A percentile compares a stretch with the other conserved stretches of the same genome.
These are phyloP conservation scores for Melospiza georgiana DNA, from an alignment of 2,113 vertebrate species.

Conservation along the genomic window DNA sequence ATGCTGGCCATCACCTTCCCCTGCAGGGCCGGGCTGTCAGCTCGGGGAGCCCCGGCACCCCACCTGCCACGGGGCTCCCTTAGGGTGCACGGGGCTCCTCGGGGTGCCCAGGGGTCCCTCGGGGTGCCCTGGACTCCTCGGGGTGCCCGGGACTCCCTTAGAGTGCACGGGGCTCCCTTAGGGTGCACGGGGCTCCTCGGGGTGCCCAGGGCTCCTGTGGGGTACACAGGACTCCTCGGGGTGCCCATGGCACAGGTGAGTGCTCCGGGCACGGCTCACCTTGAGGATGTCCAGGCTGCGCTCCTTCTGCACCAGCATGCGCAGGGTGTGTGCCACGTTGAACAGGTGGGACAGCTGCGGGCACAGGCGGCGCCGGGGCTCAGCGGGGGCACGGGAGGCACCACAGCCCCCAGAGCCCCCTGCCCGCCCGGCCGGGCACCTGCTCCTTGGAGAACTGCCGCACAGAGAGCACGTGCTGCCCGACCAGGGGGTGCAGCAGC, in stretches of 20 bases:
- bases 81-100: background rate
- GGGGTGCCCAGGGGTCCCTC: no score
- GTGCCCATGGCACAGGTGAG: rapidly evolving
- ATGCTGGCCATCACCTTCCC: constrained; percentile 97
- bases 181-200: no score
- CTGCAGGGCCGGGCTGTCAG: constrained; percentile 21
- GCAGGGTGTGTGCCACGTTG: constrained; percentile 89
- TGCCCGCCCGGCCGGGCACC: constrained; percentile 60
- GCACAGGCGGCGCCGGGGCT: background rate
- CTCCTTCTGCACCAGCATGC: constrained; percentile 95
- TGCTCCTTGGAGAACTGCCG: constrained; percentile 95
- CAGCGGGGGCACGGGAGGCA: rapidly evolving
- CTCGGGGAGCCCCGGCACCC: rapidly evolving
- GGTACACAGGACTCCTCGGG: no score
- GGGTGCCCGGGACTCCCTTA: no score
- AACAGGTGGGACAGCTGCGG: constrained; percentile 92
- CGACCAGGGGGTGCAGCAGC: constrained; percentile 85
- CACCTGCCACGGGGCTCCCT: rapidly evolving
- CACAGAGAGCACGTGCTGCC: constrained; percentile 91
- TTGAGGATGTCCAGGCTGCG: constrained; percentile 93
- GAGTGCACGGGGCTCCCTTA: no score
- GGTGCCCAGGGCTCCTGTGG: no score
- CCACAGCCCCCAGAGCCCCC: background rate
- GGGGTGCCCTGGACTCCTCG: no score
- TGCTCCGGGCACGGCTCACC: constrained; percentile 39